phyloP scores from a whole-genome alignment of 2,113 vertebrate genomes.

The Hemiprocne comata region DNA sequence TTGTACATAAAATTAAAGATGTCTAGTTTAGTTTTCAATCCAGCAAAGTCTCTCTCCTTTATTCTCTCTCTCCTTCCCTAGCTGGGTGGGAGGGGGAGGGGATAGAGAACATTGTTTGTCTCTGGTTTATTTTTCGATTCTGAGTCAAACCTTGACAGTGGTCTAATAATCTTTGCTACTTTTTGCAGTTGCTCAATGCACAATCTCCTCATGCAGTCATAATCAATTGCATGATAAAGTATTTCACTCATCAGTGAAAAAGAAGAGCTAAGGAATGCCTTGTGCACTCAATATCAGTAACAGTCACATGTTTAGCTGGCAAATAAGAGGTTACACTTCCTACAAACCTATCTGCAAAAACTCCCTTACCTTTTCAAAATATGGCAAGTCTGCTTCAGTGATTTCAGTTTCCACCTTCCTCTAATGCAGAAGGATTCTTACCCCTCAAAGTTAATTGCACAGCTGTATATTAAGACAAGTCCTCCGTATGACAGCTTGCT shows the following conservation, averaged over 20 bases:
- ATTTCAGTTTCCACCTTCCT: neutral
- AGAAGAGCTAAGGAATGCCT: neutral
- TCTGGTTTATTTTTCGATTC: too few relatives aligned
- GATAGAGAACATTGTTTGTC: too few relatives aligned
- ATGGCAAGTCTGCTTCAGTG: neutral
- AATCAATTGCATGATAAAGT: conserved; percentile 15
- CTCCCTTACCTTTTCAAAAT: neutral
- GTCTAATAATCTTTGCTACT: conserved; percentile 37
- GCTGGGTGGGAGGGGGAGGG: too few relatives aligned
- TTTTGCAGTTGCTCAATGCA: conserved; percentile 17
- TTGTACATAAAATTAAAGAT: too few relatives aligned
- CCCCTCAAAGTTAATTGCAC: neutral
- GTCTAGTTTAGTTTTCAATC: too few relatives aligned
- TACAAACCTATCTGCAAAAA: neutral
- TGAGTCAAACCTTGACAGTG: too few relatives aligned
- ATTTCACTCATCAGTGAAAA: conserved; percentile 46
- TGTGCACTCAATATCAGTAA: neutral
- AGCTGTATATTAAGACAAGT: neutral
- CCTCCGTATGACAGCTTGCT: neutral
- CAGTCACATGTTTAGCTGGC: neutral
- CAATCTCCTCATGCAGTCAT: neutral
- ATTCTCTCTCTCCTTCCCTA: too few relatives aligned
- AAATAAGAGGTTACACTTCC: neutral
- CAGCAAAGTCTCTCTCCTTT: too few relatives aligned
- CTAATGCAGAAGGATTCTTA: neutral